phyloP scores from a whole-genome alignment of 2,113 vertebrate species.

The Pseudorasbora parva region DNA sequence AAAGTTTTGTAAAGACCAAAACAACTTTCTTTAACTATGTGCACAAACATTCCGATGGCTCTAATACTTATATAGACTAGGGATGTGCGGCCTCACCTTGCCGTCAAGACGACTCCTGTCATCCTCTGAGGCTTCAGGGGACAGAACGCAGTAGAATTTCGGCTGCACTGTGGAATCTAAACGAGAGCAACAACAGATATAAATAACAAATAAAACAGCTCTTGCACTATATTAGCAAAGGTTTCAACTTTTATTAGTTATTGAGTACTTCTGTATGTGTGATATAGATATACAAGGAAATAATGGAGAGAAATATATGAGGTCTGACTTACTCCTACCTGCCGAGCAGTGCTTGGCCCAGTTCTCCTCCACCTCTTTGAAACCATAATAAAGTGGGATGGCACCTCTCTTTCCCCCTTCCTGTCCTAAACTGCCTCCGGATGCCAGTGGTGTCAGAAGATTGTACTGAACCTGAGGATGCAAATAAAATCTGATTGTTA shows the following conservation, averaged over 20 bases:
- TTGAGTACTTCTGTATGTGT: neutral
- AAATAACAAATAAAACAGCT: neutral
- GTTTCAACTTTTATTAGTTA: neutral
- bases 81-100: slow-evolving; percentile 74
- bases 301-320: slow-evolving; percentile 14
- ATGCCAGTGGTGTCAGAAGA: slow-evolving; percentile 88
- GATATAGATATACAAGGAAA: neutral
- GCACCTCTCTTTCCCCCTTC: slow-evolving; percentile 77
- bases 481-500: neutral
- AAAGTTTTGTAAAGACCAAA: neutral
- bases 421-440: slow-evolving; percentile 80
- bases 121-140: slow-evolving; percentile 92
- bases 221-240: neutral
- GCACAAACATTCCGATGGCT: neutral
- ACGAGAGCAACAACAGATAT: slow-evolving; percentile 23
- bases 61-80: neutral
- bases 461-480: slow-evolving; percentile 91
- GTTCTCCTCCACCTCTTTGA: slow-evolving; percentile 98
- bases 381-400: slow-evolving; percentile 89
- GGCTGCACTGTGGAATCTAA: slow-evolving; percentile 88
- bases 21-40: neutral
- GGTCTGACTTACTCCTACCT: slow-evolving; percentile 76
- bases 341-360: slow-evolving; percentile 93
- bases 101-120: slow-evolving; percentile 89
- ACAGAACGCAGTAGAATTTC: slow-evolving; percentile 95